These are phyloP conservation scores for Nebria ingens DNA, from an alignment of 1,140 invertebrate genomes.

Conservation along the genomic window DNA sequence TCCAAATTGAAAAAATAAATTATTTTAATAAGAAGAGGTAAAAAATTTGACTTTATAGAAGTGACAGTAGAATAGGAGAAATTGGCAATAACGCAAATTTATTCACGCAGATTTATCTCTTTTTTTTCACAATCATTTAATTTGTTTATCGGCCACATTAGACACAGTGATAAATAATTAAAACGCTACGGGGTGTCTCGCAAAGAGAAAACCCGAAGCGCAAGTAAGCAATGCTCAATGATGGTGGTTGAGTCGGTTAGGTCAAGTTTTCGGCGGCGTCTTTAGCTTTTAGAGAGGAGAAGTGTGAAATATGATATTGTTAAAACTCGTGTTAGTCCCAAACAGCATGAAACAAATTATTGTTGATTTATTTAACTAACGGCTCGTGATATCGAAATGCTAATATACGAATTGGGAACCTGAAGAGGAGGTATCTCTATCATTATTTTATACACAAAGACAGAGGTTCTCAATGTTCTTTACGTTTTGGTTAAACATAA, in stretches of 20 bases:
- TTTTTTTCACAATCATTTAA: not conserved
- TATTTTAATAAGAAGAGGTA: too few relatives aligned
- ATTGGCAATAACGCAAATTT: not conserved
- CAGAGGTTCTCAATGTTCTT: too few relatives aligned
- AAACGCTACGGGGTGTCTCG: not conserved
- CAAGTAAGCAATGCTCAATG: not conserved
- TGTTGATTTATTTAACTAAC: not conserved
- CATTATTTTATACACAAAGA: too few relatives aligned
- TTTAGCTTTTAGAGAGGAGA: not conserved
- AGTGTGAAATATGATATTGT: not conserved
- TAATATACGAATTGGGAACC: too few relatives aligned
- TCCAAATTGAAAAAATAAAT: too few relatives aligned
- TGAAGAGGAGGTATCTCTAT: too few relatives aligned
- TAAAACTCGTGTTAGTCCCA: not conserved
- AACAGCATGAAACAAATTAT: not conserved
- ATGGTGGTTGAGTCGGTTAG: not conserved
- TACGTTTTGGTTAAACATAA: too few relatives aligned
- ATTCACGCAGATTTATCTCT: too few relatives aligned
- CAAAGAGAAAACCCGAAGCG: not conserved
- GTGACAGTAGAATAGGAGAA: not conserved
- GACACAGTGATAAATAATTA: not conserved
- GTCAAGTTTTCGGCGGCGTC: not conserved
- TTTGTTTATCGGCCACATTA: not conserved
- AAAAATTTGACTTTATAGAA: not conserved
- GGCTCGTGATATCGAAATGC: not conserved